A percentile compares a stretch with the other conserved stretches of the same genome.
Conservation (phyloP, 1,140 invertebrate species). For the Drosophila navojoa region DNA sequence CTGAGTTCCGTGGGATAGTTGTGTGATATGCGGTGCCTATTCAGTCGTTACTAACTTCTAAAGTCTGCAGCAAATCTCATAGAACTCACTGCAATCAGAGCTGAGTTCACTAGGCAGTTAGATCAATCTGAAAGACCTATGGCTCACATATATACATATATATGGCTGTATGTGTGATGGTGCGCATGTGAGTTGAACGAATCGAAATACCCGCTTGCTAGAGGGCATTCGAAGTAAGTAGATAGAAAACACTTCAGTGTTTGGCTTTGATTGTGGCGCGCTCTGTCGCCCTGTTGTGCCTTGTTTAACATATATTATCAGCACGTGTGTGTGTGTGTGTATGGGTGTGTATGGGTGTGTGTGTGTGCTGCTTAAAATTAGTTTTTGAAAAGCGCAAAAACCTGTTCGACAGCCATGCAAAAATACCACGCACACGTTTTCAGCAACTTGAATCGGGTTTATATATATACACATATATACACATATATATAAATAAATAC, state of each 20-base stretch:
- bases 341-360: not conserved
- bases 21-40: not conserved
- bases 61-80: not conserved
- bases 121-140: too few species aligned
- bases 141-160: too few species aligned
- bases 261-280: too few species aligned
- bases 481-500: too few species aligned
- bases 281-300: conserved; percentile 4
- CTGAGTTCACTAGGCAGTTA: not conserved
- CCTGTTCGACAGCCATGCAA: conserved; percentile 58
- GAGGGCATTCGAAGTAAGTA: not conserved
- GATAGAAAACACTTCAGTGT: not conserved
- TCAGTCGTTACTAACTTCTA: too few species aligned
- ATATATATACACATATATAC: not conserved
- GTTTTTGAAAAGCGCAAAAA: conserved; percentile 58
- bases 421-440: conserved; percentile 32
- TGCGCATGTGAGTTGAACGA: not conserved
- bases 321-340: not conserved
- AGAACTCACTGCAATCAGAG: not conserved
- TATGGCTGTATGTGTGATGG: too few species aligned
- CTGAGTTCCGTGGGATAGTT: not conserved
- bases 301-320: conserved; percentile 43
- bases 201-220: not conserved
- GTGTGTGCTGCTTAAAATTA: conserved; percentile 43
- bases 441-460: conserved; percentile 4